Percentiles rank a stretch among this genome's conserved stretches.
phyloP scores from a whole-genome alignment of 2,113 vertebrate genomes.

The Neofelis nebulosa region DNA sequence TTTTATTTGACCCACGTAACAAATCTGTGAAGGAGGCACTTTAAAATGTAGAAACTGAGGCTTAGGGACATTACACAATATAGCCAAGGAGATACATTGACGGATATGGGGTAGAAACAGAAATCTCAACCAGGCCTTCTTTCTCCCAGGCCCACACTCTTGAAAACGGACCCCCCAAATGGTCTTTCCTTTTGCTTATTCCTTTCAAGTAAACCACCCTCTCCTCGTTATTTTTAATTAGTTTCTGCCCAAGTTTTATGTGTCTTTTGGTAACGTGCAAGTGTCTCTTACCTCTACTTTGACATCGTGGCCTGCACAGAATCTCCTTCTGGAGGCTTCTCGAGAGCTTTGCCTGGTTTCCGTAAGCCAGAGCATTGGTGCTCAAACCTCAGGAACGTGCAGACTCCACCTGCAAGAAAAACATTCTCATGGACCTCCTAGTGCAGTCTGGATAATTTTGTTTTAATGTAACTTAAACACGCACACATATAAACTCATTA shows the following conservation, averaged over 20 bases:
- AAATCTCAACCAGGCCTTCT: not conserved
- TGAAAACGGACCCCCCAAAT: not conserved
- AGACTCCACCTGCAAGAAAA: not conserved
- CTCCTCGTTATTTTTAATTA: conserved; percentile 33
- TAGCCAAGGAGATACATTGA: not conserved
- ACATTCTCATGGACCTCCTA: not conserved
- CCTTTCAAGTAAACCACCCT: not conserved
- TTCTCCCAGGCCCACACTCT: not conserved
- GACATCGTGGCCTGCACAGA: fast-evolving
- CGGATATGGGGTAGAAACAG: not conserved
- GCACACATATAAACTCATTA: not conserved
- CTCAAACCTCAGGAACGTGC: not conserved
- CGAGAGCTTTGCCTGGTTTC: not conserved
- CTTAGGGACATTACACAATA: not conserved
- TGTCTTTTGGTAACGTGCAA: not conserved
- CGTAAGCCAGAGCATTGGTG: fast-evolving
- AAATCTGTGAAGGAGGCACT: not conserved
- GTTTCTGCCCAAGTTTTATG: not conserved
- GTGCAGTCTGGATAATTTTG: not conserved
- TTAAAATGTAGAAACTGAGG: not conserved
- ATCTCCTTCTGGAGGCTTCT: not conserved
- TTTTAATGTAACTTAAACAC: not conserved
- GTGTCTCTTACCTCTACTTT: not conserved
- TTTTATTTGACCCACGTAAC: not conserved
- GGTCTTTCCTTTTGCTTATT: not conserved